Percentiles rank a stretch among this genome's conserved stretches.
phyloP scores from a whole-genome alignment of 2,888 invertebrate species.

The Lissonota sp. region DNA sequence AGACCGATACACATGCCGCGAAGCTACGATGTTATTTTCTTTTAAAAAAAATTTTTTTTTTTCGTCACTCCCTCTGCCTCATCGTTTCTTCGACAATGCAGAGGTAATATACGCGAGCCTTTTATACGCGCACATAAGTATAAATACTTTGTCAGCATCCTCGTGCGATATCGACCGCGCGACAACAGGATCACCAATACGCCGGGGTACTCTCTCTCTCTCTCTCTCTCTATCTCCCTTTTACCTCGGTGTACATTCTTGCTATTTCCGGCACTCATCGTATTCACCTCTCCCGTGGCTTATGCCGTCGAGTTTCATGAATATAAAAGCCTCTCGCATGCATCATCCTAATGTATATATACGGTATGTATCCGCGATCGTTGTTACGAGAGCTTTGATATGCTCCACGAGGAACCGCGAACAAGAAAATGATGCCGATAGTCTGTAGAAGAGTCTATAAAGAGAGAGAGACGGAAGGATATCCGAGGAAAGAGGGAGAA shows the following conservation, averaged over 20 bases:
- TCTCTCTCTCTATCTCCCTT: no score
- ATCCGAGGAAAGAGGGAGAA: background rate
- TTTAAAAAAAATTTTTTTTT: no score
- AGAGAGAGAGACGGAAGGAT: background rate
- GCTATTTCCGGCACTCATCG: constrained; percentile 5
- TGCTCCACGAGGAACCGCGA: constrained; percentile 11
- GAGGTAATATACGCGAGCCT: background rate
- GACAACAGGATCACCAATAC: background rate
- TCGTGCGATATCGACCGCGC: constrained; percentile 7
- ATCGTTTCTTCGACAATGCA: background rate
- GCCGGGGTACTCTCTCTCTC: no score
- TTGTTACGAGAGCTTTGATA: constrained; percentile 8
- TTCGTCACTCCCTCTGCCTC: background rate
- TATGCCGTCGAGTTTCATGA: constrained; percentile 14
- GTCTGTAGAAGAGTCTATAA: background rate
- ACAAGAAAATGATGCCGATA: constrained; percentile 3
- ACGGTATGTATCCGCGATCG: constrained; percentile 1
- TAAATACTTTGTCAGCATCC: background rate
- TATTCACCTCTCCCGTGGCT: constrained; percentile 26
- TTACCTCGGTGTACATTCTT: background rate
- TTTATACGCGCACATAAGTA: background rate
- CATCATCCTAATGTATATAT: background rate
- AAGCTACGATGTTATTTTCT: background rate
- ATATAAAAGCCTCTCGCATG: constrained; percentile 25
- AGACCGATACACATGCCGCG: constrained; percentile 32